Base-by-base conservation (phyloP, 1,140 invertebrate genomes). In the Tribolium castaneum region DNA sequence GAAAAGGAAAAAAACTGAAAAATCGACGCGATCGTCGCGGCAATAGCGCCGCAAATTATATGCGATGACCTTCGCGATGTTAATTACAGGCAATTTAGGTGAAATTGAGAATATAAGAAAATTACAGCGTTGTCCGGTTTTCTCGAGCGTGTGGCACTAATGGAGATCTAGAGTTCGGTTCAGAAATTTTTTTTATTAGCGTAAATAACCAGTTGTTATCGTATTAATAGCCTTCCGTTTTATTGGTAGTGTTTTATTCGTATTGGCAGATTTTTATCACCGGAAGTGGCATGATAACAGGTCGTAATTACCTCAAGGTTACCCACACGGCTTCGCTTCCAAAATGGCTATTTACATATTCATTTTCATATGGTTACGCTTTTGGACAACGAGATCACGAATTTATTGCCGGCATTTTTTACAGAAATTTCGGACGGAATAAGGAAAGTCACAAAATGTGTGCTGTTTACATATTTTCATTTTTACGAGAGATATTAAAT, bases 221-320 rank as follows among this genome's bases (percentile, higher is more conserved):
- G 3, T 6, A 30, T 66, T 66, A 34, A 13, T 10, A 12, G 12
- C 25, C 13, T 66, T 35, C 25, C n/a, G 12, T 9, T 45, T 30
- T 66, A 66, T 66, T 66, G 59, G 35, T 66, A 66, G 25, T 66
- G 30, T 35, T 66, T 66, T 35, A n/a, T 35, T 12, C 25, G 25
- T 35, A 35, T 66, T 66, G 59, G 22, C n/a, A 4, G 59, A 66
- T 66, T 66, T 30, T 66, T 66, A 66, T 66, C 59, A 66, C 25
- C 59, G 59, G 59, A 66, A 66, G 59, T 35, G 59, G 59, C 12
- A 66, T 35, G 59, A 66, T 66, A 66, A 66, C 25, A 66, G 25
- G 14, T 66, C 5, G 14, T 66, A 66, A 66, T 35, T 66, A 66
- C 59, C 12, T 66, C 59, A 66, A 66, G 59, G 59, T 66, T 66